Conservation (phyloP, 2,113 vertebrate species). For the Tragelaphus imberbis region DNA sequence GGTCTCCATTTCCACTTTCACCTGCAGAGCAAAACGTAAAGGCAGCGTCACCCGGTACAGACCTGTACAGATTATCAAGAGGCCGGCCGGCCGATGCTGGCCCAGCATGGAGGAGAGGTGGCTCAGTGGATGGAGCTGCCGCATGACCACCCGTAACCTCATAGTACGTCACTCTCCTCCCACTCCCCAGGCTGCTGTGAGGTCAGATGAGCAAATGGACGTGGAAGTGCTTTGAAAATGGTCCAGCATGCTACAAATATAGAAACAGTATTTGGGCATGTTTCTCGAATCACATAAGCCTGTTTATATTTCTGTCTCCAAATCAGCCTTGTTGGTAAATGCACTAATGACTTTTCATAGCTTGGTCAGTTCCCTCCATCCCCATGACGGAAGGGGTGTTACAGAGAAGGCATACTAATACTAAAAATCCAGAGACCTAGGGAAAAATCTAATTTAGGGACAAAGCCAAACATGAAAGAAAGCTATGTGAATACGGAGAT, state of each 20-base stretch:
- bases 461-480: background rate
- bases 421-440: background rate
- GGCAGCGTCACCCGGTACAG: background rate
- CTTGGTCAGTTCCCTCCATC: background rate
- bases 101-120: background rate
- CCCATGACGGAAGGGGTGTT: background rate
- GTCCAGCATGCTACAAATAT: background rate
- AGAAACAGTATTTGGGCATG: background rate
- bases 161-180: background rate
- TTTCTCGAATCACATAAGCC: background rate
- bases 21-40: slow-evolving; percentile 77
- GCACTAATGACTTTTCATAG: background rate
- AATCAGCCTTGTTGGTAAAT: background rate
- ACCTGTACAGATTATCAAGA: background rate
- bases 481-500: background rate
- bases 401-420: background rate
- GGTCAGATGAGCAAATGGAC: background rate
- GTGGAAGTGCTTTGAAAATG: background rate
- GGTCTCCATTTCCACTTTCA: slow-evolving; percentile 93
- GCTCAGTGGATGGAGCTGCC: background rate
- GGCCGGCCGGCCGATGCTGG: accelerated
- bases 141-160: accelerated
- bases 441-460: background rate
- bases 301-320: background rate
- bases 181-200: background rate